Base-by-base conservation (phyloP, 2,888 invertebrate genomes). In the Drosophila hamatofila region DNA sequence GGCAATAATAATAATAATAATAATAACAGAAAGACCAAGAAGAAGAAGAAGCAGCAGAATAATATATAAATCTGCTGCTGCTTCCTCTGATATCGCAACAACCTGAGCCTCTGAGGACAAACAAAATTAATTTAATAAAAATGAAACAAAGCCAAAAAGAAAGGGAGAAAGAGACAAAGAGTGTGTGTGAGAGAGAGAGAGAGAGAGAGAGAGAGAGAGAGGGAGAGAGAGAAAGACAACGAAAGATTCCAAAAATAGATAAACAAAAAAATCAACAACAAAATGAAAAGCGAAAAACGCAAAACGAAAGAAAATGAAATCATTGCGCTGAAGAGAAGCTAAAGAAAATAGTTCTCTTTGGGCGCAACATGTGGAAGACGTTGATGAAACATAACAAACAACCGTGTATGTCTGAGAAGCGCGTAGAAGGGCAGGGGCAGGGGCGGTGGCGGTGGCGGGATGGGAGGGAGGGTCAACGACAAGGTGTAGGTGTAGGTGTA, bases 301-400 rank as follows among this genome's bases (percentile, higher is more conserved):
- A 70, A 68, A 62, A 64, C 68, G 21, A 37, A 81, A 61, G 85
- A 81, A 83, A 82, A 80, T 82, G 75, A 83, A 83, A 86, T 88
- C 88, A 80, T 86, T 54, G 72, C 74, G 69, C 41, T 21, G 44
- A 51, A 72, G 57, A 72, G 55, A 66, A 71, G 42, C 54, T 25
- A 56, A 37, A 2, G 65, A 60, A 68, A 69, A 18, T 30, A 30
- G 8, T 30, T 37, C 46, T 60, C 54, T 70, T 59, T 67, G 46
- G n/a, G 59, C 33, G 51, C 49, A 74, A 49, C 74, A 74, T 73
- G 61, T 74, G 75, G 68, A 68, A 68, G 68, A 61, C 68, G 48
- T 48, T 71, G 56, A 51, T 58, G 33, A 58, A 25, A 35, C 25
- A 65, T 57, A 67, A 42, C 48, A 37, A 51, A 46, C 39, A 18